phyloP scores from a whole-genome alignment of 2,113 vertebrate genomes.

The Cromileptes altivelis region DNA sequence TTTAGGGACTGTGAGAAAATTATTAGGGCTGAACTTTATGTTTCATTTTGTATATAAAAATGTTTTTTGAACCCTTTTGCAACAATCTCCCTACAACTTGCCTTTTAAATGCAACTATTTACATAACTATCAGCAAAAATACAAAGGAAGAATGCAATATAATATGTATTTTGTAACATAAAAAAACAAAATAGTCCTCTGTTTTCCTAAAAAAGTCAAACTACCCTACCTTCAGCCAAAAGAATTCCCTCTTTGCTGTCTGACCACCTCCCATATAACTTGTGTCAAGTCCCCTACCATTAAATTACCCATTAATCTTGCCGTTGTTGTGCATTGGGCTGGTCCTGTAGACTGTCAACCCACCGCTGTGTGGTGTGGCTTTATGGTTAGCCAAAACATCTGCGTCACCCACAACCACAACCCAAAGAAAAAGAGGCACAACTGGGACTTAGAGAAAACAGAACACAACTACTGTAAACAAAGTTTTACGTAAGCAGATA shows the following conservation, averaged over 20 bases:
- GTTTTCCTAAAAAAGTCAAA: neutral
- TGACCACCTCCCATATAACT: neutral
- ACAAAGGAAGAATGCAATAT: neutral
- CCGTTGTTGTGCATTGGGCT: conserved; percentile 2
- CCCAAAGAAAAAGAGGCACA: conserved; percentile 13
- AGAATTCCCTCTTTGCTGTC: neutral
- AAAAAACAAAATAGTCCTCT: neutral
- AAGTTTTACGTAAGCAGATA: neutral
- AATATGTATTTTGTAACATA: neutral
- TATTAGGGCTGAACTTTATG: neutral
- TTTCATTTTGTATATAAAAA: neutral
- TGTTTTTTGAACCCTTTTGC: too few relatives aligned
- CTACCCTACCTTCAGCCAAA: neutral
- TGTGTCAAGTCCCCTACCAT: conserved; percentile 8
- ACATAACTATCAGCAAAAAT: neutral
- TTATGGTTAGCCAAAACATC: conserved; percentile 56
- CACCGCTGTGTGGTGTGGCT: conserved; percentile 23
- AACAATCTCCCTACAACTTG: neutral
- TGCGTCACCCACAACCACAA: conserved; percentile 34
- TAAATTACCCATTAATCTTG: conserved; percentile 29
- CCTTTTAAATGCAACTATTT: neutral
- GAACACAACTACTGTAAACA: conserved; percentile 17
- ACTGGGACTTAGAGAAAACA: neutral
- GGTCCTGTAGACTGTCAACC: conserved; percentile 5
- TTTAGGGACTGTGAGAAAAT: neutral